phyloP scores from a whole-genome alignment of 2,888 invertebrate genomes.

The Chesias legatella region DNA sequence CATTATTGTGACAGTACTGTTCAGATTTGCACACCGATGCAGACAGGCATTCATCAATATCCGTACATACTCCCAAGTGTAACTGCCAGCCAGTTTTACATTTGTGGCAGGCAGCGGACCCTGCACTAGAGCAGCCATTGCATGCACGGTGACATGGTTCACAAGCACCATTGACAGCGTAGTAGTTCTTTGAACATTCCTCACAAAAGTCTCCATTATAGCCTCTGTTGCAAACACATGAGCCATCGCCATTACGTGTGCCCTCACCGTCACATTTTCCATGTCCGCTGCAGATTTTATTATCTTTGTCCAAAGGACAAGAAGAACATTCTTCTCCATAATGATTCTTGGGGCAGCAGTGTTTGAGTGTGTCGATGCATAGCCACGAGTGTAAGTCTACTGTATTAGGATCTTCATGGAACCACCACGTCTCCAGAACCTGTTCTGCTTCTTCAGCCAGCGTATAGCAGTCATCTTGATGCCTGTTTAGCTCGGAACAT shows the following conservation, averaged over 20 bases:
- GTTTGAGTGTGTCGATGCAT: slow-evolving; percentile 87
- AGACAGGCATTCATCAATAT: slow-evolving; percentile 90
- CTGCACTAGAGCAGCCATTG: slow-evolving; percentile 86
- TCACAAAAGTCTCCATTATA: slow-evolving; percentile 89
- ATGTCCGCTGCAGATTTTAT: slow-evolving; percentile 87
- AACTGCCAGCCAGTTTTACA: slow-evolving; percentile 87
- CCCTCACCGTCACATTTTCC: slow-evolving; percentile 92
- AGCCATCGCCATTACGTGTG: slow-evolving; percentile 94
- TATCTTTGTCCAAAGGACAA: slow-evolving; percentile 80
- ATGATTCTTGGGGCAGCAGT: slow-evolving; percentile 92
- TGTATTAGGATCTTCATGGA: slow-evolving; percentile 77
- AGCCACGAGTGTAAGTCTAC: slow-evolving; percentile 80
- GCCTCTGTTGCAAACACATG: slow-evolving; percentile 91
- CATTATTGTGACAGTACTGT: slow-evolving; percentile 92
- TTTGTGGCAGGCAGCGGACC: slow-evolving; percentile 79
- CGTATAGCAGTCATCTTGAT: slow-evolving; percentile 89
- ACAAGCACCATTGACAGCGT: slow-evolving; percentile 84
- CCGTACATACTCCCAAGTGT: slow-evolving; percentile 86
- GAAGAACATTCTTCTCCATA: slow-evolving; percentile 89
- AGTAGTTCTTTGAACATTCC: slow-evolving; percentile 86
- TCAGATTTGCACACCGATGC: slow-evolving; percentile 76
- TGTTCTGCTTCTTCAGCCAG: slow-evolving; percentile 90
- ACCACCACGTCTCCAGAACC: slow-evolving; percentile 94
- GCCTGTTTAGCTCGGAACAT: slow-evolving; percentile 85
- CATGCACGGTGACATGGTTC: slow-evolving; percentile 90